Evolutionary conservation across 1,140 invertebrate species (phyloP).

Genomic region (Euglossa dilemma): DNA sequence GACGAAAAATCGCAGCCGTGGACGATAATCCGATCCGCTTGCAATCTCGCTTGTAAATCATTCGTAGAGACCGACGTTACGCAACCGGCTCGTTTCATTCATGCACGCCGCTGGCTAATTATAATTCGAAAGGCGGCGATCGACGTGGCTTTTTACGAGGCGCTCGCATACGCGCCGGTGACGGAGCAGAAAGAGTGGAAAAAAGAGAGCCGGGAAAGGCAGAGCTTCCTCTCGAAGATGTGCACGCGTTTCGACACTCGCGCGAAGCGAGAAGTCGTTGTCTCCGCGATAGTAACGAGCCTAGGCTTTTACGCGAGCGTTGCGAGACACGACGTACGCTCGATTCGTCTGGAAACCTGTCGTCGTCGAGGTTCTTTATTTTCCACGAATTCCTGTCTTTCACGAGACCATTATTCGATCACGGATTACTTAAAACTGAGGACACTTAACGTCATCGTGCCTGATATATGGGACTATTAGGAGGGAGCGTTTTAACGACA

Average conservation of each 20-base stretch:
- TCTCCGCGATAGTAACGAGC: background rate
- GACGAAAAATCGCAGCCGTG: background rate
- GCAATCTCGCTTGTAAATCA: constrained; percentile 55
- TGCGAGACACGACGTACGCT: background rate
- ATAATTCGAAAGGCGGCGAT: constrained; percentile 60
- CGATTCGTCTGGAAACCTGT: background rate
- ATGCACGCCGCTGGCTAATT: constrained; percentile 59
- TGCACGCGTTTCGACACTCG: constrained; percentile 33
- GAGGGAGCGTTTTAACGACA: background rate
- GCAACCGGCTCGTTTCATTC: constrained; percentile 55
- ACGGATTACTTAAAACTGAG: background rate
- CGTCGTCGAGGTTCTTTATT: background rate
- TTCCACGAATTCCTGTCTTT: background rate
- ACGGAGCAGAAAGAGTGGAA: background rate
- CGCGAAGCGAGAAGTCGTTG: background rate
- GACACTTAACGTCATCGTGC: background rate
- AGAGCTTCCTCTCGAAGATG: background rate
- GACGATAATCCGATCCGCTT: constrained; percentile 44
- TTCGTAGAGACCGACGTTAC: constrained; percentile 38
- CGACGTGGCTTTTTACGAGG: constrained; percentile 29
- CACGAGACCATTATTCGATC: background rate
- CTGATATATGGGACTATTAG: background rate
- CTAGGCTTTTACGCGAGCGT: background rate
- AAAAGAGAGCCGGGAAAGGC: constrained; percentile 7
- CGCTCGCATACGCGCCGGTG: background rate